Conservation (phyloP, 2,888 invertebrate species). For the Glyphotaelius pellucidus region DNA sequence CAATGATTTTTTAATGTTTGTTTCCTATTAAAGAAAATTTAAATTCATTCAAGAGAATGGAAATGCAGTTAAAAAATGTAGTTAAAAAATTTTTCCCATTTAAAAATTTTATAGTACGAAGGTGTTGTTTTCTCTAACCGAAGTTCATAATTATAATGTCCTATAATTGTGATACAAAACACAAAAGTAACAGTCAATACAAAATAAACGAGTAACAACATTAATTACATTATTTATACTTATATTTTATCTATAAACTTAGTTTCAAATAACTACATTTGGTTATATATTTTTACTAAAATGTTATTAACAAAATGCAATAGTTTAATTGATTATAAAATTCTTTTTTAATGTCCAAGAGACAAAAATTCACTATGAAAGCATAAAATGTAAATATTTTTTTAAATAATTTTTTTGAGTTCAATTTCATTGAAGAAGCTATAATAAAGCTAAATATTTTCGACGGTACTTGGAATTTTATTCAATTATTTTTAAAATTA, state of each 20-base stretch:
- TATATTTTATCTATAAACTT: constrained; percentile 19
- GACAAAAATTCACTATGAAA: constrained; percentile 27
- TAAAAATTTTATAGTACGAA: neutral
- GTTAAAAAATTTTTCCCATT: neutral
- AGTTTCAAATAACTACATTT: constrained; percentile 36
- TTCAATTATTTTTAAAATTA: constrained; percentile 17
- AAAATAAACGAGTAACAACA: neutral
- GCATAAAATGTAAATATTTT: constrained; percentile 17
- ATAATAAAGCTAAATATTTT: constrained; percentile 36
- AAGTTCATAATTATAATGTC: too few relatives aligned
- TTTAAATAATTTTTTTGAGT: constrained; percentile 2
- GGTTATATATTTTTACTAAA: constrained; percentile 36
- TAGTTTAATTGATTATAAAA: constrained; percentile 35
- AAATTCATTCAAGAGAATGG: neutral
- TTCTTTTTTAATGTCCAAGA: constrained; percentile 26
- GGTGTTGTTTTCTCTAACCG: too few relatives aligned
- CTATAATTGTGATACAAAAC: neutral
- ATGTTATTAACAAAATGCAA: constrained; percentile 24
- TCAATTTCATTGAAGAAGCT: constrained; percentile 46
- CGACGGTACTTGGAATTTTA: constrained; percentile 24
- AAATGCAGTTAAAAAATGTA: too few relatives aligned
- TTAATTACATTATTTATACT: neutral
- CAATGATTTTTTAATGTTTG: neutral
- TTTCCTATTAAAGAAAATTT: neutral
- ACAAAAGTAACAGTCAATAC: neutral